Percentiles rank a stretch among this genome's conserved stretches.
These are phyloP conservation scores for Drosophila santomea DNA, from an alignment of 1,140 invertebrate genomes.

Conservation along the genomic window DNA sequence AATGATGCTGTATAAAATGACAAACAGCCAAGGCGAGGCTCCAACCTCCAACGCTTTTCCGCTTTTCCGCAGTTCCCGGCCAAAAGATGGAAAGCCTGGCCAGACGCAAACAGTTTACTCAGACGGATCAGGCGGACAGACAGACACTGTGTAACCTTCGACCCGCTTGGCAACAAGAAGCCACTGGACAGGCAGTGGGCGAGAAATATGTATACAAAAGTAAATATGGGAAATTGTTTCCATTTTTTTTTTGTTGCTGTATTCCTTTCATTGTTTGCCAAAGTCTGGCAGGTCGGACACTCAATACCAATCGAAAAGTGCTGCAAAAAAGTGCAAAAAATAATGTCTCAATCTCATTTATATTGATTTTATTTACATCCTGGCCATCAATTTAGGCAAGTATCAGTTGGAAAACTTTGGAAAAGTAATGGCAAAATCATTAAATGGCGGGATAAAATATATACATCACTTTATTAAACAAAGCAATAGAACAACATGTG, in stretches of 20 bases:
- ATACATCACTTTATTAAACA: too few relatives aligned
- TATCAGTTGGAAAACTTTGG: not conserved
- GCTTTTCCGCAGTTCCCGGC: slow-evolving; percentile 12
- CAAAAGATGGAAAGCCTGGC: slow-evolving; percentile 24
- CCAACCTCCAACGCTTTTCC: not conserved
- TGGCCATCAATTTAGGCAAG: slow-evolving; percentile 3
- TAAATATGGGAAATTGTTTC: slow-evolving; percentile 75
- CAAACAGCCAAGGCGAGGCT: slow-evolving; percentile 16
- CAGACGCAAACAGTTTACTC: slow-evolving; percentile 53
- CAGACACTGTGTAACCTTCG: slow-evolving; percentile 60
- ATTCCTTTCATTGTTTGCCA: slow-evolving; percentile 56
- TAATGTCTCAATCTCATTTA: slow-evolving; percentile 22
- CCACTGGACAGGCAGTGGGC: slow-evolving; percentile 19
- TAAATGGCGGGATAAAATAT: not conserved
- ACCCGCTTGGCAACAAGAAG: slow-evolving; percentile 43
- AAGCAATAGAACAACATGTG: too few relatives aligned
- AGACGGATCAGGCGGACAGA: slow-evolving; percentile 17
- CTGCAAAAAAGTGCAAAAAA: slow-evolving; percentile 19
- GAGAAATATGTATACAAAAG: slow-evolving; percentile 57
- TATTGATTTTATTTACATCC: slow-evolving; percentile 26
- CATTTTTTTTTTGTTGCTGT: slow-evolving; percentile 11
- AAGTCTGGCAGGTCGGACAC: slow-evolving; percentile 58
- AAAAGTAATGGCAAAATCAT: not conserved
- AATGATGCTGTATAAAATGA: slow-evolving; percentile 46
- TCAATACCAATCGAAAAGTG: slow-evolving; percentile 41